Evolutionary conservation across 2,888 invertebrate species (phyloP), one percentile per base, ranked within the genome.

Genomic region (Lepidonotus clava): DNA sequence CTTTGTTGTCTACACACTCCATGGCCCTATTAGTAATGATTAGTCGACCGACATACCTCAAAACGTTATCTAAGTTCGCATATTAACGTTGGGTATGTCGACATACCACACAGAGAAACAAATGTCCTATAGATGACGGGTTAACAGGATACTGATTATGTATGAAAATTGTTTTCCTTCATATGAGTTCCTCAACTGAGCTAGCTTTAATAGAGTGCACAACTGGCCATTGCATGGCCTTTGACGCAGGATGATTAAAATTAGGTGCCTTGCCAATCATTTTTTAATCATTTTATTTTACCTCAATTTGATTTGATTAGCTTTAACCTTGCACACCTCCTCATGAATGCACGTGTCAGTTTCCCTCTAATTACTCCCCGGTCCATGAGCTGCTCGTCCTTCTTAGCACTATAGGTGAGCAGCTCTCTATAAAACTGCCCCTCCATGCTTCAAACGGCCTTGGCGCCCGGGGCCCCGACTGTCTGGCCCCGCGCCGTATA

Each of bases 181-280:
- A n/a, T n/a, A n/a, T n/a, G n/a, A n/a, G n/a, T n/a, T n/a, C n/a
- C n/a, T n/a, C n/a, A n/a, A n/a, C n/a, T n/a, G n/a, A n/a, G n/a
- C 61, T 28, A 71, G 38, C n/a, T 36, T n/a, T 18, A 5, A 18
- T 71, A 71, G 71, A 71, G 71, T 36, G 6, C 71, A 71, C 71
- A 5, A 38, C 38, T 38, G 71, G 18, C 1, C 11, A 24, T 38
- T 24, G 38, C 71, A 71, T 21, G 6, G 18, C 38, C 71, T 71
- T 71, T 71, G 71, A 71, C 38, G 36, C 38, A 34, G 18, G 71
- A 71, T 71, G 38, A 71, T 71, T 71, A 71, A 34, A 21, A 34
- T 71, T 71, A 36, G 71, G 71, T 71, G 71, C 34, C 71, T 71
- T 71, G 71, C 38, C 38, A 38, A 14, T 8, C 2, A 36, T 18